Evolutionary conservation across 2,113 vertebrate species (phyloP).

Genomic region (Merops nubicus): DNA sequence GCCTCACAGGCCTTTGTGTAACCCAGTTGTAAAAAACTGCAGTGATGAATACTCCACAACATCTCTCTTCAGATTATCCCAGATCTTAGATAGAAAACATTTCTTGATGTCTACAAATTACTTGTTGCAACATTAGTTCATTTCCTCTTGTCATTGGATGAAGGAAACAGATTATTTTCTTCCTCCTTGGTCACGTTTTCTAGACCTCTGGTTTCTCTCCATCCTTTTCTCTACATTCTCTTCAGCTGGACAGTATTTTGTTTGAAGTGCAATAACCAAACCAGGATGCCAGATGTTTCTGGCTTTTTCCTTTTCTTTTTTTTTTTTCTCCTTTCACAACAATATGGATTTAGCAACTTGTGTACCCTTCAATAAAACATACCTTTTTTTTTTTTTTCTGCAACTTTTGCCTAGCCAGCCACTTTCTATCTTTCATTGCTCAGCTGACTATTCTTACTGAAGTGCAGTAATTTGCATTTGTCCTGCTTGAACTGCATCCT

Average conservation of each 20-base stretch:
- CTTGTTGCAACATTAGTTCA: not conserved
- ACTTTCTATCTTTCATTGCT: not conserved
- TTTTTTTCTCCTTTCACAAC: not conserved
- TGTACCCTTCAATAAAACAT: not conserved
- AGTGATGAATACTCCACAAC: not conserved
- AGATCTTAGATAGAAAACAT: not conserved
- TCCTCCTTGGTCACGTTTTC: not conserved
- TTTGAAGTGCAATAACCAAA: not conserved
- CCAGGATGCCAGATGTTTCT: not conserved
- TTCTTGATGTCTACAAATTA: not conserved
- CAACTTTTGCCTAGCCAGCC: not conserved
- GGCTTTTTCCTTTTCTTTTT: too few species aligned
- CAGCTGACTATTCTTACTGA: conserved; percentile 20
- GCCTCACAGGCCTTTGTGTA: not conserved
- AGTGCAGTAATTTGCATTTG: conserved; percentile 12
- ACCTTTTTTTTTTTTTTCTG: not conserved
- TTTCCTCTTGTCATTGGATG: not conserved
- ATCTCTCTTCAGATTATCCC: not conserved
- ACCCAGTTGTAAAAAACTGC: not conserved
- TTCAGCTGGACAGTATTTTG: not conserved
- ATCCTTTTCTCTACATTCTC: not conserved
- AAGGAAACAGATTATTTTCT: not conserved
- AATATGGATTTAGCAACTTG: not conserved
- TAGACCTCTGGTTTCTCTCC: not conserved
- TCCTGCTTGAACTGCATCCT: conserved; percentile 7